phyloP scores from a whole-genome alignment of 2,888 invertebrate species.

The Cecidostiba fungosa region DNA sequence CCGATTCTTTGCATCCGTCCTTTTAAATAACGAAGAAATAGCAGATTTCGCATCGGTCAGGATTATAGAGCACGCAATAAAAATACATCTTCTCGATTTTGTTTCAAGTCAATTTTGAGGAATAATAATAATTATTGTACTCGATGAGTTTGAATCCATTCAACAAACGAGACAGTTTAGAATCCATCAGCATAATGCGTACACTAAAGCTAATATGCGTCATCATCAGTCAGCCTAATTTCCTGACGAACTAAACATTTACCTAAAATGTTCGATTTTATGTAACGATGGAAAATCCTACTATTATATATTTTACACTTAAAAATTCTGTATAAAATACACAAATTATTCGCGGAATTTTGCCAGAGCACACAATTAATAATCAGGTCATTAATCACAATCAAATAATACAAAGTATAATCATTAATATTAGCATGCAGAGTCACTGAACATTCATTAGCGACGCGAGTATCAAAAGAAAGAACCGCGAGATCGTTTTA shows the following conservation, averaged over 20 bases:
- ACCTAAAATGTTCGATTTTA: too few species aligned
- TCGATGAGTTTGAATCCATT: not conserved
- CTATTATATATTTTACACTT: too few species aligned
- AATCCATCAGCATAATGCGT: not conserved
- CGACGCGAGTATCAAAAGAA: not conserved
- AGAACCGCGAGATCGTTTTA: not conserved
- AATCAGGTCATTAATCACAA: not conserved
- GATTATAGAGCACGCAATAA: not conserved
- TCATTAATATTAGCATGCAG: not conserved
- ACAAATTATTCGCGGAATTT: not conserved
- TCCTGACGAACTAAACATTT: too few species aligned
- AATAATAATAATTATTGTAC: too few species aligned
- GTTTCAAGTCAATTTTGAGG: not conserved
- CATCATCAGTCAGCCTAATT: not conserved
- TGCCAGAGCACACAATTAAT: not conserved
- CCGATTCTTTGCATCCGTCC: not conserved
- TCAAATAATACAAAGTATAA: not conserved
- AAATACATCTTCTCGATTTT: conserved; percentile 7
- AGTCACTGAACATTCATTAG: not conserved
- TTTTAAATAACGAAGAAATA: conserved; percentile 44
- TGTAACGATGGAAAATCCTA: too few species aligned
- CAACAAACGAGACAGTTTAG: not conserved
- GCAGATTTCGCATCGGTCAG: not conserved
- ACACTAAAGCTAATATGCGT: not conserved
- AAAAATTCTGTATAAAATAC: too few species aligned